A percentile compares a stretch with the other conserved stretches of the same genome.
Evolutionary conservation across 1,140 invertebrate genomes (phyloP).

Genomic region (Hycleus cichorii): DNA sequence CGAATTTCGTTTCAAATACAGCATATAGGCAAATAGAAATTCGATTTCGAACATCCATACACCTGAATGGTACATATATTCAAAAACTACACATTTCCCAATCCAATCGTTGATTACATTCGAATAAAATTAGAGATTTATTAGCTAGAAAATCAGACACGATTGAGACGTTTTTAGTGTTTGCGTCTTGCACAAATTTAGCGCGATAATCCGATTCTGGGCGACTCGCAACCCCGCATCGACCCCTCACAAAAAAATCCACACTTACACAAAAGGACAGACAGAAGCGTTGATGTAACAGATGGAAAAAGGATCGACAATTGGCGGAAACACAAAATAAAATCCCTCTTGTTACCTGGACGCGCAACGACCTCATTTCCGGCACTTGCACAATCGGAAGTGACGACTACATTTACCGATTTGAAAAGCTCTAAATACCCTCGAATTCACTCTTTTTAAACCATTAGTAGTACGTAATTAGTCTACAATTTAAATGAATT

Average conservation of each 20-base stretch:
- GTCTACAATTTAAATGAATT: not conserved
- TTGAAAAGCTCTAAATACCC: not conserved
- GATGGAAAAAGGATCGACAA: not conserved
- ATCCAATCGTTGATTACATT: too few relatives aligned
- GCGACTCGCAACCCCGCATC: too few relatives aligned
- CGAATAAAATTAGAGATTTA: too few relatives aligned
- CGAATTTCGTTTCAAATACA: constrained; percentile 5
- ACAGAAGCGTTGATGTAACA: not conserved
- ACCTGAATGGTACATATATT: too few relatives aligned
- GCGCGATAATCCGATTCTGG: constrained; percentile 9
- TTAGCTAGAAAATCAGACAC: not conserved
- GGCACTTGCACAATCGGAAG: constrained; percentile 17
- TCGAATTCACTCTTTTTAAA: not conserved
- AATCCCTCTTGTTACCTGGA: constrained; percentile 5
- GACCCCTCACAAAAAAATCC: too few relatives aligned
- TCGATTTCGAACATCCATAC: not conserved
- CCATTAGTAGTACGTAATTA: not conserved
- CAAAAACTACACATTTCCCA: too few relatives aligned
- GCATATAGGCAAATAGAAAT: constrained; percentile 9
- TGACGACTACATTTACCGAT: constrained; percentile 6
- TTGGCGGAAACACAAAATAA: not conserved
- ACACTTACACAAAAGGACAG: not conserved
- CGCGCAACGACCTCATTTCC: constrained; percentile 24
- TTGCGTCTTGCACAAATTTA: too few relatives aligned
- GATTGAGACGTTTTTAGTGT: too few relatives aligned